Evolutionary conservation across 2,888 invertebrate species (phyloP).

Genomic region (Trissonchulus sp.): DNA sequence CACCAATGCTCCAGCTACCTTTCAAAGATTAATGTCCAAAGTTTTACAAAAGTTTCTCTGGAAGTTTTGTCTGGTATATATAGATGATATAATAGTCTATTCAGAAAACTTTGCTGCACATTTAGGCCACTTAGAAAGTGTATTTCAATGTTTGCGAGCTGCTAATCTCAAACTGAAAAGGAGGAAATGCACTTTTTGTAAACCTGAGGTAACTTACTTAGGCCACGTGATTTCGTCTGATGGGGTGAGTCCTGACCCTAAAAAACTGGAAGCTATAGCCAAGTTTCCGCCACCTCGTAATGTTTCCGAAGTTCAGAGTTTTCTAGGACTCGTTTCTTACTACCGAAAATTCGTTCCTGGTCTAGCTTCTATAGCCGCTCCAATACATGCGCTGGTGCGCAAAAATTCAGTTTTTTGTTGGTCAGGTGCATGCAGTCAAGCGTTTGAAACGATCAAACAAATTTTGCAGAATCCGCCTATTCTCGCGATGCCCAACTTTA

Average conservation of each 20-base stretch:
- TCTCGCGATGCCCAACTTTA: not conserved
- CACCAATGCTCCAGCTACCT: not conserved
- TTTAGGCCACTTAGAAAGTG: constrained; percentile 1
- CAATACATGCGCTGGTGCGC: not conserved
- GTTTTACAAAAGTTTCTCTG: not conserved
- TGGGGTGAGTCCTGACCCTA: not conserved
- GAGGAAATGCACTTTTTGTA: not conserved
- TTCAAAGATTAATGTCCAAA: constrained; percentile 8
- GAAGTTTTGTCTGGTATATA: not conserved
- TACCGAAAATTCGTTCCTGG: not conserved
- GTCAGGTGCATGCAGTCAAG: not conserved
- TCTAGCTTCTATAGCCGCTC: not conserved
- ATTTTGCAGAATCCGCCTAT: not conserved
- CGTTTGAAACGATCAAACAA: not conserved
- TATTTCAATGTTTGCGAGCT: constrained; percentile 1
- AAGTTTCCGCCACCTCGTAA: not conserved
- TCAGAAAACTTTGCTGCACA: not conserved
- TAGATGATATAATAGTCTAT: not conserved
- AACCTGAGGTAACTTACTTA: not conserved
- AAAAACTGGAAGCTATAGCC: not conserved
- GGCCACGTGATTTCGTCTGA: not conserved
- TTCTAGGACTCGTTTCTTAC: not conserved
- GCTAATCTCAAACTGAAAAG: not conserved
- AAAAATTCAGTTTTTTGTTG: not conserved
- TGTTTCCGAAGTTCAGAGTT: not conserved